A percentile compares a stretch with the other conserved stretches of the same genome.
phyloP scores from a whole-genome alignment of 2,113 vertebrate species.

The Budorcas taxicolor region DNA sequence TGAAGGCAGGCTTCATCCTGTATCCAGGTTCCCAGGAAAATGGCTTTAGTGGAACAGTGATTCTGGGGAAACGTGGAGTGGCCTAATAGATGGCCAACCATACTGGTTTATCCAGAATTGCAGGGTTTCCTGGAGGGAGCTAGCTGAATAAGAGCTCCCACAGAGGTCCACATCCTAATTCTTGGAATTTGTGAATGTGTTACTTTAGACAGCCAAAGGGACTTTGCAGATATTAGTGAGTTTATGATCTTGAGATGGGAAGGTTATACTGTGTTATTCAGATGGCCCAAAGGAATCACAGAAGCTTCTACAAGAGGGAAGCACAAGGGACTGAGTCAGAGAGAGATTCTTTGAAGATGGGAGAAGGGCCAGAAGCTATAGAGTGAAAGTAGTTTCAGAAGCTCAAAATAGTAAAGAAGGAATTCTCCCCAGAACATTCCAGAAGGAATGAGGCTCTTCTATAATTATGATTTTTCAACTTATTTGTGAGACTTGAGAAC shows the following conservation, averaged over 20 bases:
- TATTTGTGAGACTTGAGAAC: no score
- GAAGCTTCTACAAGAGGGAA: accelerated
- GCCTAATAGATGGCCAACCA: background rate
- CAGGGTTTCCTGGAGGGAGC: background rate
- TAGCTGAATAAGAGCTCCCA: background rate
- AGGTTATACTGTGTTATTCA: background rate
- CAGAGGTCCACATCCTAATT: no score
- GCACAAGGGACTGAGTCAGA: background rate
- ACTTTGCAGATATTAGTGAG: background rate
- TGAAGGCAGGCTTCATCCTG: background rate
- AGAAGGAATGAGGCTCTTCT: background rate
- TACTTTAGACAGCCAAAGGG: background rate
- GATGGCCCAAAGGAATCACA: background rate
- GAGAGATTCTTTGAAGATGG: no score
- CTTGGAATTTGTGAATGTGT: background rate
- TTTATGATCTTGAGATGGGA: no score
- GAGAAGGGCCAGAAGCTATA: background rate
- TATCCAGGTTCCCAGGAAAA: accelerated
- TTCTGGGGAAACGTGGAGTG: background rate
- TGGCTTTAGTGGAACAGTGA: no score
- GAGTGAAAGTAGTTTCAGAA: background rate
- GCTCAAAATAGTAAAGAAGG: background rate
- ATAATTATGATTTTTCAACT: background rate
- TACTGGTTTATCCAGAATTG: background rate
- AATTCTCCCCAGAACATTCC: background rate